Conservation (phyloP, 1,140 invertebrate species). For the Yoshiicerus persimilis region DNA sequence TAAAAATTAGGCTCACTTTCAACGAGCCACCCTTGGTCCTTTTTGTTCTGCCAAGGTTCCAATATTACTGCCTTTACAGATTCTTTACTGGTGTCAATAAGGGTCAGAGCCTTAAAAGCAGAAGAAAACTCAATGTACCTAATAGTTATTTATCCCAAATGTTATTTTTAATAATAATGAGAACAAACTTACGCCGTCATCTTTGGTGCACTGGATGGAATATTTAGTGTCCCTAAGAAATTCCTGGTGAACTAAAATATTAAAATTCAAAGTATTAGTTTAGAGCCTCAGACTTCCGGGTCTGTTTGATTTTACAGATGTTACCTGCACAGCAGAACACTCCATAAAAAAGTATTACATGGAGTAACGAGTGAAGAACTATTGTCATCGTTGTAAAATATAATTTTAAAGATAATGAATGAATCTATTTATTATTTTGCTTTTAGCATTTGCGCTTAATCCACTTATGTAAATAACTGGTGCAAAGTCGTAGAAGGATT, state of each 20-base stretch:
- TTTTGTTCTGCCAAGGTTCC: not conserved
- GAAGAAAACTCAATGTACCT: no score
- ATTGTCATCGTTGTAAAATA: not conserved
- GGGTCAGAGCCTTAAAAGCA: not conserved
- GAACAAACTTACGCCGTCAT: slow-evolving; percentile 31
- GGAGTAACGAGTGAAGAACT: not conserved
- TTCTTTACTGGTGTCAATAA: not conserved
- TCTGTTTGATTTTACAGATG: not conserved
- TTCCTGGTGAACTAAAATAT: not conserved
- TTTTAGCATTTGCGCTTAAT: not conserved
- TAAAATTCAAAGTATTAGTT: not conserved
- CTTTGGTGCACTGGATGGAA: slow-evolving; percentile 13
- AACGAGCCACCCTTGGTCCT: not conserved
- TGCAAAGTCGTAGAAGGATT: not conserved
- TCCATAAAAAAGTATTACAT: not conserved
- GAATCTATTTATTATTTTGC: no score
- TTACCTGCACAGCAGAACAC: not conserved
- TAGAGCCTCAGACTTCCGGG: not conserved
- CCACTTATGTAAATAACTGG: not conserved
- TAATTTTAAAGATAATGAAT: no score
- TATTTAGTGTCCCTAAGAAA: slow-evolving; percentile 17
- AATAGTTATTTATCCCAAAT: not conserved
- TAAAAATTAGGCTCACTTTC: not conserved
- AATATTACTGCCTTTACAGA: not conserved
- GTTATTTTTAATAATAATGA: not conserved